phyloP scores from a whole-genome alignment of 2,888 invertebrate species.

The Tinea semifulvella region DNA sequence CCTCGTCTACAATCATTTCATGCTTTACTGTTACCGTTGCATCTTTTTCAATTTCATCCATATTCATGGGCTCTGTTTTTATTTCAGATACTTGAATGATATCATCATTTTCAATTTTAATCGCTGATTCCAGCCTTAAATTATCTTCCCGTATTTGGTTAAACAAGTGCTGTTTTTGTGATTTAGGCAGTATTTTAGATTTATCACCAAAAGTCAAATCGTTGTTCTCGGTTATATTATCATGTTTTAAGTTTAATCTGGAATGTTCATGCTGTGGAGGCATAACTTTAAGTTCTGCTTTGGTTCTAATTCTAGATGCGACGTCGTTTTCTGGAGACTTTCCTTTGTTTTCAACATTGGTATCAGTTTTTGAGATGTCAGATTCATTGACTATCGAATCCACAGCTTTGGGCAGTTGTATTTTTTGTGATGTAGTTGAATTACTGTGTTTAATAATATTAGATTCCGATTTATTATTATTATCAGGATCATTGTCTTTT shows the following conservation, averaged over 20 bases:
- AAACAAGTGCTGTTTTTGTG: constrained; percentile 51
- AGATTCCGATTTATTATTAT: constrained; percentile 25
- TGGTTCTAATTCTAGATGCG: constrained; percentile 82
- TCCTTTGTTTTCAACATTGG: constrained; percentile 36
- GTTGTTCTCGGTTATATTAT: constrained; percentile 21
- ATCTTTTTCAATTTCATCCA: constrained; percentile 71
- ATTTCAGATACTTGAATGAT: constrained; percentile 64
- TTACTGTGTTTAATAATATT: constrained; percentile 27
- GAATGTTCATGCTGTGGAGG: constrained; percentile 46
- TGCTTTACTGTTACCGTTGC: constrained; percentile 52
- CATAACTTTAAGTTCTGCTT: constrained; percentile 81
- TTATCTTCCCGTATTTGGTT: constrained; percentile 58
- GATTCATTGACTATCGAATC: constrained; percentile 69
- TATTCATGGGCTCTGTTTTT: constrained; percentile 74
- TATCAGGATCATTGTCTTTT: constrained; percentile 41
- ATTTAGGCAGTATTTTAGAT: constrained; percentile 46
- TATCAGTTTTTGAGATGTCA: constrained; percentile 41
- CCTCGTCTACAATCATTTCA: constrained; percentile 35
- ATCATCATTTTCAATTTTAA: constrained; percentile 68
- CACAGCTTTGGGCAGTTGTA: constrained; percentile 74
- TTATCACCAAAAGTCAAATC: constrained; percentile 24
- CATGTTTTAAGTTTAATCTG: constrained; percentile 30
- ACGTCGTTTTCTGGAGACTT: constrained; percentile 61
- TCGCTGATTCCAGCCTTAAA: constrained; percentile 61
- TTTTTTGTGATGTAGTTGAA: constrained; percentile 48